These are phyloP conservation scores for Phylloscopus trochiloides DNA, from an alignment of 2,113 vertebrate genomes.

Conservation along the genomic window DNA sequence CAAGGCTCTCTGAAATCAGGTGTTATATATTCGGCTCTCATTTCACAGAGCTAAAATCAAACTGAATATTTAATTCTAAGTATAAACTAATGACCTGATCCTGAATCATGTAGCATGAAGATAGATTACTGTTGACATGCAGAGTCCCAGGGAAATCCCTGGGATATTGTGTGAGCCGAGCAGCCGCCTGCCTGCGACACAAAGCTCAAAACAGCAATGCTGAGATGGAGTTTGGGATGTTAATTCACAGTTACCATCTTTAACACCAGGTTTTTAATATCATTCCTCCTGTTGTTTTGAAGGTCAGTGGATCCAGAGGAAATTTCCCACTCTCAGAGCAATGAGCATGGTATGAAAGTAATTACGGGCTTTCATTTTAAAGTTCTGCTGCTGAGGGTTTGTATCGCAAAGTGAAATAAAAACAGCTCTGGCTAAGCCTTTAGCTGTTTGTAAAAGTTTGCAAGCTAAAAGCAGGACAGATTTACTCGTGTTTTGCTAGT, in stretches of 20 bases:
- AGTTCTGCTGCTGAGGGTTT: background rate
- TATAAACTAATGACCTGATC: constrained; percentile 64
- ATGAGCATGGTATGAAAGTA: background rate
- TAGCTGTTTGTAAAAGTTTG: background rate
- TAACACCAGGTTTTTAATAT: background rate
- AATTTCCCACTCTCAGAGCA: background rate
- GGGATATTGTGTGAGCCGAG: constrained; percentile 27
- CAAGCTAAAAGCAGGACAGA: background rate
- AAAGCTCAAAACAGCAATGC: background rate
- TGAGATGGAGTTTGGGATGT: background rate
- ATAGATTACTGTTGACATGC: constrained; percentile 56
- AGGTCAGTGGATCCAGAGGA: constrained; percentile 1
- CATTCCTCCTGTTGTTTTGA: constrained; percentile 3
- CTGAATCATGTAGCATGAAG: constrained; percentile 39
- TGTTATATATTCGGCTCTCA: constrained; percentile 31
- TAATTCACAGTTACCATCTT: constrained; percentile 9
- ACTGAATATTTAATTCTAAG: constrained; percentile 58
- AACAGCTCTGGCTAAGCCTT: background rate
- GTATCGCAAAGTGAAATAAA: background rate
- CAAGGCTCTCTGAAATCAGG: constrained; percentile 3
- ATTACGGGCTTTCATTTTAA: background rate
- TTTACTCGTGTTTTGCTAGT: background rate
- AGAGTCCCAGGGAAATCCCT: constrained; percentile 44
- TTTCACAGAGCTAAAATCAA: constrained; percentile 44
- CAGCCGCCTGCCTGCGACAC: background rate